These are phyloP conservation scores for Pseudorectes ferrugineus DNA, from an alignment of 2,113 vertebrate species.

Conservation along the genomic window DNA sequence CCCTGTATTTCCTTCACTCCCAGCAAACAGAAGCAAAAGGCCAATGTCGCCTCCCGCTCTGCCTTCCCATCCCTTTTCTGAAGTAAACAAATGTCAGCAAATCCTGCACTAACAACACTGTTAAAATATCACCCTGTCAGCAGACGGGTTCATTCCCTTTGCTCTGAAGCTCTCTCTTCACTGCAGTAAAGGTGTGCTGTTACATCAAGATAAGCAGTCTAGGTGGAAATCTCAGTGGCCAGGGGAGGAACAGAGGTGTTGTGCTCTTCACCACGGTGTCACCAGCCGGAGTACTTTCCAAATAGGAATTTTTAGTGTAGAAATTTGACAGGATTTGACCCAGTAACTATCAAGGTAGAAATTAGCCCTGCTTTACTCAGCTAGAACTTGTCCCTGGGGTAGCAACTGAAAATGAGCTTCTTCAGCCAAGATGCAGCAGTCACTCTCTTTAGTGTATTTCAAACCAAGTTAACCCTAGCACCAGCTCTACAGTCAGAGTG, in stretches of 20 bases:
- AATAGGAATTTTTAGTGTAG: neutral
- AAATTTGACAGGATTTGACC: neutral
- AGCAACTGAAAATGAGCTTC: neutral
- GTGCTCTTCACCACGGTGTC: neutral
- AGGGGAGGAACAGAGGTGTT: fast-evolving
- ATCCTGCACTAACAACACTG: neutral
- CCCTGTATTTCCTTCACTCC: neutral
- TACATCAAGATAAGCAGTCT: neutral
- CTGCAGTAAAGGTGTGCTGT: neutral
- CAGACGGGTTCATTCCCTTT: neutral
- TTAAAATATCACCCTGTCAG: constrained; percentile 27
- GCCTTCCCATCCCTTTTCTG: neutral
- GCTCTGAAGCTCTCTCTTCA: neutral
- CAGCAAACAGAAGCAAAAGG: neutral
- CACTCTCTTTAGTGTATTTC: fast-evolving
- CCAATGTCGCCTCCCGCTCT: neutral
- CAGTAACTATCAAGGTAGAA: neutral
- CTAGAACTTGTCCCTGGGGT: neutral
- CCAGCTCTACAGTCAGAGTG: neutral
- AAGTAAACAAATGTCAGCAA: constrained; percentile 49
- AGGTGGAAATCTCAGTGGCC: neutral
- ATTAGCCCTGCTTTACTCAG: neutral
- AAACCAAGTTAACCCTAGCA: neutral
- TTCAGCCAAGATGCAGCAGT: neutral
- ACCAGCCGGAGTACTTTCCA: neutral